phyloP scores from a whole-genome alignment of 1,140 invertebrate genomes.

The Venturia canescens region DNA sequence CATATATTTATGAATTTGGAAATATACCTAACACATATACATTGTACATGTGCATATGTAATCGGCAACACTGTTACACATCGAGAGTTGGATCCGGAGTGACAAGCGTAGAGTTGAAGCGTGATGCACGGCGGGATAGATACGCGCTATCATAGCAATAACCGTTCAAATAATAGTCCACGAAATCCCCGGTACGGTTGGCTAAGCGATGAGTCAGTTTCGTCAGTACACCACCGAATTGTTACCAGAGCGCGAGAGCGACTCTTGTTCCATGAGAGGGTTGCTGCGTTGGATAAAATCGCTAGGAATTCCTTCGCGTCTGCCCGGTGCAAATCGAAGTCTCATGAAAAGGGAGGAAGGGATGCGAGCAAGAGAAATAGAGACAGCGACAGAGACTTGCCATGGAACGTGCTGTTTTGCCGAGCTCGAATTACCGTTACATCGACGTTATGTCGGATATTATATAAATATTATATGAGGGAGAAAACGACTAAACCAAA shows the following conservation, averaged over 20 bases:
- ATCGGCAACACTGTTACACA: conserved; percentile 23
- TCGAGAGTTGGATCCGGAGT: conserved; percentile 60
- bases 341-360: background rate
- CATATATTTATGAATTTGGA: too few relatives aligned
- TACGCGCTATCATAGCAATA: conserved; percentile 72
- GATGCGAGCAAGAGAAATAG: too few relatives aligned
- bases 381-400: too few relatives aligned
- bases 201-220: background rate
- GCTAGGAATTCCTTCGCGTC: background rate
- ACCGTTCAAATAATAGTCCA: conserved; percentile 71
- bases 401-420: conserved; percentile 19
- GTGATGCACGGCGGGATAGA: conserved; percentile 68
- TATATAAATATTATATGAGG: background rate
- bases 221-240: conserved; percentile 15
- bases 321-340: conserved; percentile 23
- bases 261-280: conserved; percentile 2
- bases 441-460: background rate
- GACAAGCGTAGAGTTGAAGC: conserved; percentile 70
- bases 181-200: conserved; percentile 49
- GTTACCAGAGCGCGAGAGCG: conserved; percentile 22
- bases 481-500: background rate
- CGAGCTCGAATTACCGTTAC: background rate
- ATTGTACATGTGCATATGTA: background rate
- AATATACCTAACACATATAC: too few relatives aligned
- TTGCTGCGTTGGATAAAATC: background rate